These are phyloP conservation scores for Macropis europaea DNA, from an alignment of 2,888 invertebrate species.

Conservation along the genomic window DNA sequence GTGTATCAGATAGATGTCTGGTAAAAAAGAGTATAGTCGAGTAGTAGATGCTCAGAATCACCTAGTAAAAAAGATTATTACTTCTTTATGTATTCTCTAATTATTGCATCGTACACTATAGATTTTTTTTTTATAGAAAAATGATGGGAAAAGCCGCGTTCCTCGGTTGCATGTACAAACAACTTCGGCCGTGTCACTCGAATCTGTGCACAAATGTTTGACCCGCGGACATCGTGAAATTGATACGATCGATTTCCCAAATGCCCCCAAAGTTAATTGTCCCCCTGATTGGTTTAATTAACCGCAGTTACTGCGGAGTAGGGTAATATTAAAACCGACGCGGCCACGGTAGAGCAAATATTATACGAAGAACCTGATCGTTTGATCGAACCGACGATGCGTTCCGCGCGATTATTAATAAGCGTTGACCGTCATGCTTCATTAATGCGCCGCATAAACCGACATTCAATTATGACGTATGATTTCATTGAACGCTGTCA, in stretches of 20 bases:
- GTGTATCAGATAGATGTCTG: too few relatives aligned
- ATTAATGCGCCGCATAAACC: background rate
- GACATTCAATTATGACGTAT: background rate
- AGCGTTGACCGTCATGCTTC: background rate
- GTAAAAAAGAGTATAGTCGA: too few relatives aligned
- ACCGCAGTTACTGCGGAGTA: constrained; percentile 1
- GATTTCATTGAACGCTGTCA: background rate
- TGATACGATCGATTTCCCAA: background rate
- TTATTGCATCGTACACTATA: too few relatives aligned
- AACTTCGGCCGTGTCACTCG: too few relatives aligned
- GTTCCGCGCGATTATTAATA: constrained; percentile 21
- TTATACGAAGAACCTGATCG: constrained; percentile 18
- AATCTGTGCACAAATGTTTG: too few relatives aligned
- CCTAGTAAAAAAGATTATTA: too few relatives aligned
- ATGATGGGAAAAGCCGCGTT: too few relatives aligned
- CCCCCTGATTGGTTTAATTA: constrained; percentile 14
- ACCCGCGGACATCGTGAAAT: background rate
- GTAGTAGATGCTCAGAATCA: too few relatives aligned
- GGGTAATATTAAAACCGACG: background rate
- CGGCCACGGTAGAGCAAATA: constrained; percentile 3
- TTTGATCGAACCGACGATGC: background rate
- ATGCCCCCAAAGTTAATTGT: background rate
- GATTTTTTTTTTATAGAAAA: too few relatives aligned
- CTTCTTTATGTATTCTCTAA: too few relatives aligned
- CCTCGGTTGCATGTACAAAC: too few relatives aligned